Evolutionary conservation across 2,113 vertebrate genomes (phyloP), one percentile per base, ranked within the genome.

Genomic region (Cygnus buccinator): DNA sequence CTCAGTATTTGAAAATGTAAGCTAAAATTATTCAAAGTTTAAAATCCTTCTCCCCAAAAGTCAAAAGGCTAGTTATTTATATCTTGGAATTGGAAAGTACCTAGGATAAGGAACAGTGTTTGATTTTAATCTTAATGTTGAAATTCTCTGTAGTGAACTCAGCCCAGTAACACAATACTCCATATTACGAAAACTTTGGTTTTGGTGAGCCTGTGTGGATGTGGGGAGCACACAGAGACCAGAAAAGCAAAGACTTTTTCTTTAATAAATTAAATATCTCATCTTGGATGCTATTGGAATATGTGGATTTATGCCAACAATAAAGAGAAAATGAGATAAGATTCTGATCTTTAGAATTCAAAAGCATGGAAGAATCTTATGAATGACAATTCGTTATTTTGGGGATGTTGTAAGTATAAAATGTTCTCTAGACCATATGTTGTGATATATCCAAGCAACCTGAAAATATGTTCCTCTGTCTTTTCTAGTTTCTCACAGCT

Each of bases 401-500:
- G 44, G 35, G 26, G 15, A 66, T 12, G 8, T 37, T 73, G 76
- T 89, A 95, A 90, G 75, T 92, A 93, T 90, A 37, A 89, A 75
- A 91, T 79, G 74, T 92, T 96, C 63, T 92, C 29, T 83, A 75
- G 48, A 65, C 79, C 89, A 81, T 93, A 82, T 96, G 67, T 68
- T 95, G 79, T 87, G 83, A 65, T 89, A 55, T 87, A 93, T 78
- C 73, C 33, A 84, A 79, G n/a, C 43, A 94, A 88, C 46, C 39
- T 90, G 86, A 59, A 94, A 95, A 94, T 95, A 90, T 80, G 86
- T 73, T 78, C 61, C 76, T 96, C 92, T 84, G 85, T 93, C 93
- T 96, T 96, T 95, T 94, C 92, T 96, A 15, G 88, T 78, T 96
- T 75, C 79, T 90, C 90, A 58, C 79, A 84, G 39, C 90, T 96